Evolutionary conservation across 2,113 vertebrate genomes (phyloP).

Genomic region (Solea solea): DNA sequence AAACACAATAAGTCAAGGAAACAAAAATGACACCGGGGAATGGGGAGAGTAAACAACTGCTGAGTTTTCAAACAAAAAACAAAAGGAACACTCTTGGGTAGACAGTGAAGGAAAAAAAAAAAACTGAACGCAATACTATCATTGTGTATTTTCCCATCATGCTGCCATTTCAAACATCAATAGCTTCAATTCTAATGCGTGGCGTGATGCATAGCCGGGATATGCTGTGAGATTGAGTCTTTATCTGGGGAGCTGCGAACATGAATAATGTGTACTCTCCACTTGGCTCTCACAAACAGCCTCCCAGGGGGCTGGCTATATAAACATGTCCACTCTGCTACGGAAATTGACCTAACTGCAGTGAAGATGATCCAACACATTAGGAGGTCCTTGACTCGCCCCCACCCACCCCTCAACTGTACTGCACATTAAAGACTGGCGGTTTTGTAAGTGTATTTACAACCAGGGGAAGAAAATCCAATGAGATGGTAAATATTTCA

Average conservation of each 20-base stretch:
- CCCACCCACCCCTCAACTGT: neutral
- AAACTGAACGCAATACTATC: constrained; percentile 48
- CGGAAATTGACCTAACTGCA: constrained; percentile 64
- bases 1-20: constrained; percentile 60
- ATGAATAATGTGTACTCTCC: constrained; percentile 70
- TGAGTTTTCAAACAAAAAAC: constrained; percentile 60
- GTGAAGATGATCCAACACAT: constrained; percentile 54
- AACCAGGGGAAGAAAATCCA: constrained; percentile 27
- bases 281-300: constrained; percentile 57
- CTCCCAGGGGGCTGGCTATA: constrained; percentile 49
- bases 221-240: constrained; percentile 48
- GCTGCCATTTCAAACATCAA: constrained; percentile 65
- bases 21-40: constrained; percentile 49
- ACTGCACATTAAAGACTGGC: constrained; percentile 45
- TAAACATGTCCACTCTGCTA: constrained; percentile 56
- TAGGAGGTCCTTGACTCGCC: constrained; percentile 41
- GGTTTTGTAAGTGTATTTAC: constrained; percentile 51
- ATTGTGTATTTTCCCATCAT: constrained; percentile 51
- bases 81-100: constrained; percentile 50
- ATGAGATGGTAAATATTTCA: constrained; percentile 51
- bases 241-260: constrained; percentile 57
- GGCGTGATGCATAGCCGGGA: constrained; percentile 58
- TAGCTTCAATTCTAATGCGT: constrained; percentile 44
- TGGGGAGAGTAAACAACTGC: constrained; percentile 60
- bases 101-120: constrained; percentile 3